These are phyloP conservation scores for Sinosuthora webbiana DNA, from an alignment of 2,113 vertebrate genomes.

Conservation along the genomic window DNA sequence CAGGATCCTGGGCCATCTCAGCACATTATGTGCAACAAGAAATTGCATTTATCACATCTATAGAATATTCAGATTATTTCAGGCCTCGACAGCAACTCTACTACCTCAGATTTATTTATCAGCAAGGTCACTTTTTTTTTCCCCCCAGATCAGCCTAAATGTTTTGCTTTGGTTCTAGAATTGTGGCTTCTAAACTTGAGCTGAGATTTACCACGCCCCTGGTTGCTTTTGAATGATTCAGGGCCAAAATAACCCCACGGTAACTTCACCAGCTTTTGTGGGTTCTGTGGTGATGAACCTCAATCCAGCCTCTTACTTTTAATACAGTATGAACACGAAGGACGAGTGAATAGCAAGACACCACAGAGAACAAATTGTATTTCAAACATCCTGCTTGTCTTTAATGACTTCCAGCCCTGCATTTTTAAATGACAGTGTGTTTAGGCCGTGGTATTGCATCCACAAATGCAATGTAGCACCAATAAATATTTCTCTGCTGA, in stretches of 20 bases:
- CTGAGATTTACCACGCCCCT: background rate
- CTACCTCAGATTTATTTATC: background rate
- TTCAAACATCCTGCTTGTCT: background rate
- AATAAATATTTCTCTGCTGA: slow-evolving; percentile 45
- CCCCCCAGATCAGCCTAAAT: background rate
- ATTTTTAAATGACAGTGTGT: background rate
- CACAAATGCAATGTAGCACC: background rate
- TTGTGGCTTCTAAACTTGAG: background rate
- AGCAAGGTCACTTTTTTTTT: background rate
- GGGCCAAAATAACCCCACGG: background rate
- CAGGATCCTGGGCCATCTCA: background rate
- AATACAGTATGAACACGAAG: background rate
- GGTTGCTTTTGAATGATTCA: background rate
- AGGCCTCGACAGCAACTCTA: no score
- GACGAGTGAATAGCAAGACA: background rate
- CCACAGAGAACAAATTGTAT: background rate
- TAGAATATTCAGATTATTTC: background rate
- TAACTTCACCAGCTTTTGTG: background rate
- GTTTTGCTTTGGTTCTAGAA: background rate
- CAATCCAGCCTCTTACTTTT: background rate
- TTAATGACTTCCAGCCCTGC: slow-evolving; percentile 12
- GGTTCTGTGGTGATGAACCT: background rate
- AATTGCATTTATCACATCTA: background rate
- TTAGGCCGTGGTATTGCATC: background rate
- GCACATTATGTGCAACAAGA: background rate